Conservation (phyloP, 2,113 vertebrate species). For the Tretioscincus oriximinensis region DNA sequence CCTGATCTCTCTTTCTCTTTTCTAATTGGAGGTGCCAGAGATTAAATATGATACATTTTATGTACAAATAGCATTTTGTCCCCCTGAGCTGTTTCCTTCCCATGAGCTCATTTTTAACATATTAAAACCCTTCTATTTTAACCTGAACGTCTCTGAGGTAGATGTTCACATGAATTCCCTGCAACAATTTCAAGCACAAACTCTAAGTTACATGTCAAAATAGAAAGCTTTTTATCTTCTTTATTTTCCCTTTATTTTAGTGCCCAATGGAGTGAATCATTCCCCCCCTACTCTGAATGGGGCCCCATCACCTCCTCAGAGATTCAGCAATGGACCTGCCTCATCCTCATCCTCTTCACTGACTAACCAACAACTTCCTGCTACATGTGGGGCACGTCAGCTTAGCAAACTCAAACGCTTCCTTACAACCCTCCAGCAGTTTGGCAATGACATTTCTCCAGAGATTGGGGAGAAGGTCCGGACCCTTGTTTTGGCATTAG, state of each 20-base stretch:
- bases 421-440: conserved; percentile 97
- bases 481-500: conserved; percentile 90
- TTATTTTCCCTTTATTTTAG: conserved; percentile 68
- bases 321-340: conserved; percentile 93
- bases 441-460: conserved; percentile 97
- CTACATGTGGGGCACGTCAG: conserved; percentile 95
- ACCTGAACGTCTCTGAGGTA: not conserved
- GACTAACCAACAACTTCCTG: conserved; percentile 96
- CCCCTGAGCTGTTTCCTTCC: not conserved
- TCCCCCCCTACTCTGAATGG: conserved; percentile 94
- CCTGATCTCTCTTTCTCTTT: not conserved
- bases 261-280: conserved; percentile 95
- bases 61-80: not conserved
- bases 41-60: not conserved
- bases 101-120: not conserved
- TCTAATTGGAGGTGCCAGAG: not conserved
- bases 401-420: conserved; percentile 99
- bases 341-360: conserved; percentile 95
- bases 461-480: conserved; percentile 98
- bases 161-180: not conserved
- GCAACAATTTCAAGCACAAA: not conserved
- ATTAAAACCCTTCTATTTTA: not conserved
- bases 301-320: conserved; percentile 93
- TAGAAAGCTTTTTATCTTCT: not conserved
- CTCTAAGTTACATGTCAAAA: not conserved